A percentile compares a stretch with the other conserved stretches of the same genome.
These are phyloP conservation scores for Caracal caracal DNA, from an alignment of 2,113 vertebrate genomes.

Conservation along the genomic window DNA sequence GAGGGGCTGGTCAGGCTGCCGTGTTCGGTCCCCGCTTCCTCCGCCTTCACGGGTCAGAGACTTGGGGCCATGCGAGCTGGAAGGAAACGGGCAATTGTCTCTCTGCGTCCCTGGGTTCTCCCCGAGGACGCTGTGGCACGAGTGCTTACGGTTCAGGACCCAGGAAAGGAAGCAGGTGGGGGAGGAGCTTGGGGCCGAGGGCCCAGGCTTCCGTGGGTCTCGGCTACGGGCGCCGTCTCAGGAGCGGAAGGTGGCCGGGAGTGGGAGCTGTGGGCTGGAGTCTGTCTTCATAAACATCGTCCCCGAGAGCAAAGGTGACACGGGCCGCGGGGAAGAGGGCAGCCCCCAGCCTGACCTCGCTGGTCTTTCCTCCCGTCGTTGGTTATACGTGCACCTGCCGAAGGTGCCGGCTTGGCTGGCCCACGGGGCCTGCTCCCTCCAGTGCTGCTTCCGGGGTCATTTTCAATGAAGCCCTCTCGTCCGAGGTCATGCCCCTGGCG, in stretches of 20 bases:
- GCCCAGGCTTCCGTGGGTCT: neutral
- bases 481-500: too few relatives aligned
- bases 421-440: too few relatives aligned
- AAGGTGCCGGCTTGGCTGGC: neutral
- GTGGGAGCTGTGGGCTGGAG: neutral
- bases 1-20: neutral
- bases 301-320: neutral
- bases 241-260: neutral
- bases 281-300: neutral
- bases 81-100: neutral
- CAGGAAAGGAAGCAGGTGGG: neutral
- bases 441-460: neutral
- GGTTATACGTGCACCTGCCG: rapidly evolving
- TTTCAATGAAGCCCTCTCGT: rapidly evolving
- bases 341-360: neutral
- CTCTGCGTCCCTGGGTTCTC: neutral
- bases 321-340: neutral
- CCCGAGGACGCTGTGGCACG: neutral
- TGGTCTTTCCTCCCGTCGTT: rapidly evolving
- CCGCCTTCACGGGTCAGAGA: neutral
- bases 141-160: neutral
- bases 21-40: neutral
- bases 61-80: neutral
- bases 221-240: rapidly evolving
- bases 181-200: neutral